These are phyloP conservation scores for Drosophila mauritiana DNA, from an alignment of 1,140 invertebrate genomes.

Conservation along the genomic window DNA sequence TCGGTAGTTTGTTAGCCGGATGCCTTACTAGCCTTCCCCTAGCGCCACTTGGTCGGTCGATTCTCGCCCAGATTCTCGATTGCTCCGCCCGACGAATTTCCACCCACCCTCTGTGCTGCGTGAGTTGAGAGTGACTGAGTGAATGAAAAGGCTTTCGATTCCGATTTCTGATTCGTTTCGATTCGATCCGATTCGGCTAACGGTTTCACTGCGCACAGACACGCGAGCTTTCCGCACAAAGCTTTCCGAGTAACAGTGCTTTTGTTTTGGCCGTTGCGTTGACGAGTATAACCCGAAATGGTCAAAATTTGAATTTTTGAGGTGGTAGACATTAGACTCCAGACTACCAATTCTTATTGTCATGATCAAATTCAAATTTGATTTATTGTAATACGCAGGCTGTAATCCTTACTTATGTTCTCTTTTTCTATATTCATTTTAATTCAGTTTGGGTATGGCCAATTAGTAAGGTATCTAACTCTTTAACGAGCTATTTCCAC, in stretches of 20 bases:
- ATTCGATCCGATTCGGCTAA: conserved; percentile 50
- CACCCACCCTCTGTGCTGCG: conserved; percentile 57
- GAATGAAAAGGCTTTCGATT: conserved; percentile 45
- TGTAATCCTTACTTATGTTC: too few species aligned
- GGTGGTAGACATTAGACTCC: too few species aligned
- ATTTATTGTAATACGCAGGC: too few species aligned
- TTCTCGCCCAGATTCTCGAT: conserved; percentile 15
- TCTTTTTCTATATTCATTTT: too few species aligned
- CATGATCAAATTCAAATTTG: too few species aligned
- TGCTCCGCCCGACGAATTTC: conserved; percentile 42
- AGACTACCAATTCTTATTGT: background rate
- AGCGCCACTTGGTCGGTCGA: conserved; percentile 14
- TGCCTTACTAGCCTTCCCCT: conserved; percentile 23
- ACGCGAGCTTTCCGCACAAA: conserved; percentile 48
- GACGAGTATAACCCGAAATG: background rate
- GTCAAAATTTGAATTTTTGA: conserved; percentile 9
- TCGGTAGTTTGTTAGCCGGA: conserved; percentile 25
- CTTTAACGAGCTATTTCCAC: background rate
- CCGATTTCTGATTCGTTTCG: conserved; percentile 26
- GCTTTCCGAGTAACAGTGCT: conserved; percentile 20
- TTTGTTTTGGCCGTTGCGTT: conserved; percentile 18
- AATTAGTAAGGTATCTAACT: background rate
- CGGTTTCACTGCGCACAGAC: conserved; percentile 67
- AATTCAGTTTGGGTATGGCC: too few species aligned
- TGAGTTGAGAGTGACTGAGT: conserved; percentile 62